These are phyloP conservation scores for Conomelus anceps DNA, from an alignment of 2,888 invertebrate species.

Conservation along the genomic window DNA sequence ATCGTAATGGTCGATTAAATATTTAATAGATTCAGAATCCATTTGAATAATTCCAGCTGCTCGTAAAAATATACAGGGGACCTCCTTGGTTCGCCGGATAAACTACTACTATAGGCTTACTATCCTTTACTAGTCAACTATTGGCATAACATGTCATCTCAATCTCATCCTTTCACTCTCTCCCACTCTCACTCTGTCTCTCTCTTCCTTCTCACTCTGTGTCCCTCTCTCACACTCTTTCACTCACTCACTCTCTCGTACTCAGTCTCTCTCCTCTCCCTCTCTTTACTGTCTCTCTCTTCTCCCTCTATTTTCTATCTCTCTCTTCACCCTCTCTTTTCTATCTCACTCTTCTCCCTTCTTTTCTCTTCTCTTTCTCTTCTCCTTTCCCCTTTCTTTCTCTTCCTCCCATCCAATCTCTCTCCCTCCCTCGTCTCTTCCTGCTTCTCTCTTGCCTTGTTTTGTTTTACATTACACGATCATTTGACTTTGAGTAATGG, in stretches of 20 bases:
- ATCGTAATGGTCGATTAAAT: background rate
- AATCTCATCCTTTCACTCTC: background rate
- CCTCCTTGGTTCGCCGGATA: background rate
- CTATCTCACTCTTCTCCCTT: too few species aligned
- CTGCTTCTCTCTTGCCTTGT: background rate
- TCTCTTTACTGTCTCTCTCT: background rate
- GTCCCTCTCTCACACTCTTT: background rate
- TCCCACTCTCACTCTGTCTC: too few species aligned
- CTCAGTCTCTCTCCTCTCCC: background rate
- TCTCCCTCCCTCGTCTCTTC: background rate
- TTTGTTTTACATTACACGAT: background rate
- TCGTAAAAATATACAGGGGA: background rate
- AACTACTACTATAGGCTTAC: background rate
- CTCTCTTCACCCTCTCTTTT: background rate
- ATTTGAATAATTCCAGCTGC: background rate
- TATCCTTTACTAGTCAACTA: background rate
- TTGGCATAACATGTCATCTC: background rate
- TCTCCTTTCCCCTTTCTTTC: too few species aligned
- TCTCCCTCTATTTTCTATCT: background rate
- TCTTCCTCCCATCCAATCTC: background rate
- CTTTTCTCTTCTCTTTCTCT: too few species aligned
- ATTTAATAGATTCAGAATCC: background rate
- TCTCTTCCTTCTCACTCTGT: too few species aligned
- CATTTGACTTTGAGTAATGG: background rate
- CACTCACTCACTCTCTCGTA: background rate